Percentiles rank a stretch among this genome's conserved stretches.
phyloP scores from a whole-genome alignment of 1,140 invertebrate genomes.

The Dysdera silvatica region DNA sequence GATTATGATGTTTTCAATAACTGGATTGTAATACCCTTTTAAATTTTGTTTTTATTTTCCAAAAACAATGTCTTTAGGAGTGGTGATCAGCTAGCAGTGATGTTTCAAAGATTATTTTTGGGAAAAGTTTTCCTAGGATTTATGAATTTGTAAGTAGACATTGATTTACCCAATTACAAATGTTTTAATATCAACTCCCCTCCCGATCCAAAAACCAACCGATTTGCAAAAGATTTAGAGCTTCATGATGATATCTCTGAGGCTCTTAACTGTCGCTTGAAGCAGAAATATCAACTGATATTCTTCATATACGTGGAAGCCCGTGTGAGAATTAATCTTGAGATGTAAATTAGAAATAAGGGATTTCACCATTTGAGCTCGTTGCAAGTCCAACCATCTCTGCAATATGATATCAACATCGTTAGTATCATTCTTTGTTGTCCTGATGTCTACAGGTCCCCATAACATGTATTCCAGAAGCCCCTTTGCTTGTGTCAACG shows the following conservation, averaged over 20 bases:
- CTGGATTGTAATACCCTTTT: too few species aligned
- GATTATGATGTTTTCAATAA: too few species aligned
- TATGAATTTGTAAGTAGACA: too few species aligned
- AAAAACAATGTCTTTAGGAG: too few species aligned
- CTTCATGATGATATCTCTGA: constrained; percentile 11
- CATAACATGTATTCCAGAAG: constrained; percentile 73
- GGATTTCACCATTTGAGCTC: constrained; percentile 23
- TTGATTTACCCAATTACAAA: too few species aligned
- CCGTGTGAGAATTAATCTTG: not conserved
- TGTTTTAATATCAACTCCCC: too few species aligned
- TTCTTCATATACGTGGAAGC: constrained; percentile 8
- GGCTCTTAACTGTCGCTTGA: constrained; percentile 18
- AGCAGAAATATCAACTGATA: constrained; percentile 18
- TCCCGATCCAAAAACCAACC: too few species aligned
- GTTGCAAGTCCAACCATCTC: constrained; percentile 21
- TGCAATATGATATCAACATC: constrained; percentile 5
- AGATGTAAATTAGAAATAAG: constrained; percentile 1
- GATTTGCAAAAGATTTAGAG: too few species aligned
- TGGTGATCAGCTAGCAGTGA: too few species aligned
- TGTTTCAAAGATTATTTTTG: too few species aligned
- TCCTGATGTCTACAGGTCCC: constrained; percentile 53
- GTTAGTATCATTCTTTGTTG: not conserved
- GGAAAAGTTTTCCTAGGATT: too few species aligned
- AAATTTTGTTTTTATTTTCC: too few species aligned
- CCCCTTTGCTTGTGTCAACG: constrained; percentile 53